Base-by-base conservation (phyloP, 2,888 invertebrate genomes). In the Heliothis peltigera region DNA sequence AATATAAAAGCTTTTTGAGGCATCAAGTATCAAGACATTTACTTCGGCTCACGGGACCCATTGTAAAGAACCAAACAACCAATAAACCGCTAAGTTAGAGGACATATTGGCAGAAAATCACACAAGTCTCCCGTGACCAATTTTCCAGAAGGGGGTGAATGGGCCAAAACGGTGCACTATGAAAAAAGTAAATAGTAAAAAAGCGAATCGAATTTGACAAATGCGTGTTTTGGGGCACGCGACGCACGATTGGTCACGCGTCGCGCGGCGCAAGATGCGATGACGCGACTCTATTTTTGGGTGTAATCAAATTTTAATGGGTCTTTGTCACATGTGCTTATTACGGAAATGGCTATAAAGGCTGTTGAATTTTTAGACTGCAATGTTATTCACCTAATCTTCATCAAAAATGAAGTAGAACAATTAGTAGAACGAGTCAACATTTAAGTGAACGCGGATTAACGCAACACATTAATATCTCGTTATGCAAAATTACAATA, bases 211-310 rank as follows among this genome's bases (percentile, higher is more conserved):
- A 94, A 94, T 92, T 87, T 92, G 92, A 94, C 91, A 92, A 94
- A 95, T 92, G 92, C 88, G 83, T 94, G 93, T 93, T 94, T 92
- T 90, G 90, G 91, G 91, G 89, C 93, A 93, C 94, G 92, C 92
- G 93, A 89, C 92, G 81, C 64, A 67, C 77, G 81, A 90, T 92
- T 89, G 62, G 89, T 73, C 84, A 85, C 87, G 90, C 85, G 76
- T 72, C 79, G 85, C 82, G 84, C 81, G 76, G 75, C 75, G 75
- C 82, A 78, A 83, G 80, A 85, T 79, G 79, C 73, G 78, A 80
- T 78, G 79, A 80, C 77, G 78, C 47, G 70, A 70, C 67, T 75
- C 74, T 86, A 85, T 83, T 83, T 87, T 83, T 84, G 80, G 82
- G 64, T 77, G 79, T 81, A 84, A 86, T 85, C 84, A 85, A 85